Evolutionary conservation across 2,888 invertebrate genomes (phyloP), one percentile per base, ranked within the genome.

Genomic region (Agrochola macilenta): DNA sequence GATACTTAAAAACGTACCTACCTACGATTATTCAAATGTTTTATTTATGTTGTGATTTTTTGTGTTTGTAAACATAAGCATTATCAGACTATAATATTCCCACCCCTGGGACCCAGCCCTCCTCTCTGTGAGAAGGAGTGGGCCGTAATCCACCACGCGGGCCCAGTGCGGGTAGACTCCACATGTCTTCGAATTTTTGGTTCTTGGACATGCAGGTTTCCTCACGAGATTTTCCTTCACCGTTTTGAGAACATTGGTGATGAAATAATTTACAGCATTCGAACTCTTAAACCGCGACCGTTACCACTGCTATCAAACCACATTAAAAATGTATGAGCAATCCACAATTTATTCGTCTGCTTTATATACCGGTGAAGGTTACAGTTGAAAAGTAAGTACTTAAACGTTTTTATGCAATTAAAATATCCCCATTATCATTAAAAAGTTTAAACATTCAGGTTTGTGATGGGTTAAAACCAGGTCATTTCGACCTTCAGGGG

Each of bases 401-500:
- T 49, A 23, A 20, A 35, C 0, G 23, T 17, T 39, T 49, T 57
- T 64, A 20, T 39, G 26, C 7, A 26, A 43, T 83, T 43, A 57
- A 26, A 52, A 63, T 54, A 60, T 26, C 2, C 4, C 49, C 30
- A 77, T 68, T 39, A 39, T 8, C 26, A 49, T 63, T 52, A 63
- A 11, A 23, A 60, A 46, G 20, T 49, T 72, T 3, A 60, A 70
- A 73, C 49, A 43, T 78, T 58, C 11, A n/a, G 63, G 76, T 78
- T 78, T 78, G 58, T 72, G 12, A 43, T 49, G 46, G 35, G 54
- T 64, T 66, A 43, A 64, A 69, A 54, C 17, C 39, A 72, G 77
- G 86, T 81, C 76, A 79, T 76, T 72, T 68, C 43, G 30, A 76
- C 79, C 79, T 78, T 71, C n/a, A 12, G 49, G 72, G 68, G 60